A percentile compares a stretch with the other conserved stretches of the same genome.
These are phyloP conservation scores for Anagyrus pseudococci DNA, from an alignment of 2,888 invertebrate genomes.

Conservation along the genomic window DNA sequence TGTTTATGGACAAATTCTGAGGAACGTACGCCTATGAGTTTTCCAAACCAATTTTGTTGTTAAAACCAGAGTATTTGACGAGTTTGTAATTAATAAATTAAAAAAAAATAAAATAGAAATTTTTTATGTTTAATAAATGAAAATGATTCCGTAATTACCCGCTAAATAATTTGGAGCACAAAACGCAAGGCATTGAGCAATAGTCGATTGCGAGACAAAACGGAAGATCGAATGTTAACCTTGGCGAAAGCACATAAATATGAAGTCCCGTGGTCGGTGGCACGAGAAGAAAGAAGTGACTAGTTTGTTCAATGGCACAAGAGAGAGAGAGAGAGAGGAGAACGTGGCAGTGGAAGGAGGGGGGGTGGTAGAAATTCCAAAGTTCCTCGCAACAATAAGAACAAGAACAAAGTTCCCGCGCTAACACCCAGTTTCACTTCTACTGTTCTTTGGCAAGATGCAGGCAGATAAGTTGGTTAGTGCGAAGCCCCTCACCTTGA, in stretches of 20 bases:
- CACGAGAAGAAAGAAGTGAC: constrained; percentile 60
- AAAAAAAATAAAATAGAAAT: no score
- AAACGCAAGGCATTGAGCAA: neutral
- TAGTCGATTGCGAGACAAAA: constrained; percentile 11
- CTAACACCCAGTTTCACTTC: constrained; percentile 48
- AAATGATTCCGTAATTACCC: no score
- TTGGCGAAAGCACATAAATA: constrained; percentile 53
- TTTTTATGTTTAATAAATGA: no score
- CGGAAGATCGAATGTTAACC: constrained; percentile 45
- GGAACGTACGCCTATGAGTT: no score
- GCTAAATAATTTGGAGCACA: no score
- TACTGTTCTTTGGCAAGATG: constrained; percentile 50
- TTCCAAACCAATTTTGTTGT: no score
- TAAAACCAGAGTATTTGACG: no score
- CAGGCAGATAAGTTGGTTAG: constrained; percentile 51
- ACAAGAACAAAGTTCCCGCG: constrained; percentile 59
- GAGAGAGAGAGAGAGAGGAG: constrained; percentile 22
- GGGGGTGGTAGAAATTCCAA: constrained; percentile 45
- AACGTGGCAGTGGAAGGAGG: constrained; percentile 41
- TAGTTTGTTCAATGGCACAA: constrained; percentile 60
- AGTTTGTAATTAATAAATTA: no score
- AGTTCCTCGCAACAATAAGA: constrained; percentile 61
- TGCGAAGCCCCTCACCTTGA: constrained; percentile 52
- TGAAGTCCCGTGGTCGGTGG: constrained; percentile 53
- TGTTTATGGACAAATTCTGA: no score